These are phyloP conservation scores for Camponotus fellah DNA, from an alignment of 2,888 invertebrate genomes.

Conservation along the genomic window DNA sequence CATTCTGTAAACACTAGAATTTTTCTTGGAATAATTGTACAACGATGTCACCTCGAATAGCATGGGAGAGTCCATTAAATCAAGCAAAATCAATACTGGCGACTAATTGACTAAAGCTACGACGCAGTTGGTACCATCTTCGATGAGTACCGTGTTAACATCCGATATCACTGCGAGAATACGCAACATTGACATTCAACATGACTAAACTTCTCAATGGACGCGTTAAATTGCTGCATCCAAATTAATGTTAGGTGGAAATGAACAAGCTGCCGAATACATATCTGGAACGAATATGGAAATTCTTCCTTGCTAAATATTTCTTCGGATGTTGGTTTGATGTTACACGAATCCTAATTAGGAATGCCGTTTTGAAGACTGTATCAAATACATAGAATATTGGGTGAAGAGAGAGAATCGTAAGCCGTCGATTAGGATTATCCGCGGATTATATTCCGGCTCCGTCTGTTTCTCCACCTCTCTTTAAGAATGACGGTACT, in stretches of 20 bases:
- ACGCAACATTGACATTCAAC: constrained; percentile 22
- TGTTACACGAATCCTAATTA: constrained; percentile 21
- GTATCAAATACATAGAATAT: constrained; percentile 65
- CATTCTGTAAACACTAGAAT: background rate
- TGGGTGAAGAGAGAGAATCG: constrained; percentile 64
- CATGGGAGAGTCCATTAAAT: background rate
- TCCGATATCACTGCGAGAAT: background rate
- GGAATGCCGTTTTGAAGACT: background rate
- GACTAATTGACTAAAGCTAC: constrained; percentile 25
- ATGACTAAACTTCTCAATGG: background rate
- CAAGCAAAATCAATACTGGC: constrained; percentile 4
- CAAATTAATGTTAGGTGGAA: constrained; percentile 12
- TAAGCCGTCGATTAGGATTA: constrained; percentile 81
- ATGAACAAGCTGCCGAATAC: background rate
- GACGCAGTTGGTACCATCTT: background rate
- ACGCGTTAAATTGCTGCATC: background rate
- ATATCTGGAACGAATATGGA: constrained; percentile 10
- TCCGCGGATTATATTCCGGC: constrained; percentile 75
- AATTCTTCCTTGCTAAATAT: background rate
- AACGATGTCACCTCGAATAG: background rate
- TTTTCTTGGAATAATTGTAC: background rate
- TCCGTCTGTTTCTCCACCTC: constrained; percentile 66
- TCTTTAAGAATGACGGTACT: constrained; percentile 30
- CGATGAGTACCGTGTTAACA: constrained; percentile 8
- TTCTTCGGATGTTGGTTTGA: background rate